A percentile compares a stretch with the other conserved stretches of the same genome.
phyloP scores from a whole-genome alignment of 2,113 vertebrate genomes.

The Ammospiza caudacuta region DNA sequence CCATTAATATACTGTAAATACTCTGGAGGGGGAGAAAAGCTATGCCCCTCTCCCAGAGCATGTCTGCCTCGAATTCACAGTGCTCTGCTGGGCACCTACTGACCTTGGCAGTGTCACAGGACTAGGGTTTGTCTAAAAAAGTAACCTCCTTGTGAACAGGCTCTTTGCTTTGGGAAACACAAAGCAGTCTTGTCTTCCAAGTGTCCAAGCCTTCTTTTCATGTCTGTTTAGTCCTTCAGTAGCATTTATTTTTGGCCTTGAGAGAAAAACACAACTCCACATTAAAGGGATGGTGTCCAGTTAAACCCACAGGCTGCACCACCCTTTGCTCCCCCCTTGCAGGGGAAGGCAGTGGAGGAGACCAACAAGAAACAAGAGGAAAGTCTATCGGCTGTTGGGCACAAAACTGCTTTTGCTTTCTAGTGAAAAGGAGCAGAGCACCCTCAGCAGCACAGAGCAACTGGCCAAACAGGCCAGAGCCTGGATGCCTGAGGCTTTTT shows the following conservation, averaged over 20 bases:
- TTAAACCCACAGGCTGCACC: slow-evolving; percentile 12
- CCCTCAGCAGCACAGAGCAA: not conserved
- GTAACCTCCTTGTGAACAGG: slow-evolving; percentile 44
- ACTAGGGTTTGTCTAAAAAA: slow-evolving; percentile 32
- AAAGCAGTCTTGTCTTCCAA: slow-evolving; percentile 64
- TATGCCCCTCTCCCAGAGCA: not conserved
- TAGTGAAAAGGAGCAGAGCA: slow-evolving; percentile 10
- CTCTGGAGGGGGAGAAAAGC: not conserved
- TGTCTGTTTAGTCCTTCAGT: slow-evolving; percentile 27
- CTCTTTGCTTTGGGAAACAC: slow-evolving; percentile 40
- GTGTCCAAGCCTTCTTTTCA: slow-evolving; percentile 52
- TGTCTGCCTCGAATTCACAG: not conserved
- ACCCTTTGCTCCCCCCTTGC: not conserved
- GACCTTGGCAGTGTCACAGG: slow-evolving; percentile 42
- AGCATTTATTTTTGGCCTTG: slow-evolving; percentile 55
- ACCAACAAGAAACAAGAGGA: not conserved
- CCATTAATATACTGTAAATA: not conserved
- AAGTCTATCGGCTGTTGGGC: not conserved
- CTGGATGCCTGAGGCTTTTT: not conserved
- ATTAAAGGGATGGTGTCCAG: slow-evolving; percentile 19
- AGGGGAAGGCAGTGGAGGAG: not conserved
- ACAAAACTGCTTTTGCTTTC: slow-evolving; percentile 32
- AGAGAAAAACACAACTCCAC: slow-evolving; percentile 26
- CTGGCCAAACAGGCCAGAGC: not conserved
- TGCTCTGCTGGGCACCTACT: slow-evolving; percentile 44